These are phyloP conservation scores for Hypolimnas misippus DNA, from an alignment of 2,888 invertebrate genomes.

Conservation along the genomic window DNA sequence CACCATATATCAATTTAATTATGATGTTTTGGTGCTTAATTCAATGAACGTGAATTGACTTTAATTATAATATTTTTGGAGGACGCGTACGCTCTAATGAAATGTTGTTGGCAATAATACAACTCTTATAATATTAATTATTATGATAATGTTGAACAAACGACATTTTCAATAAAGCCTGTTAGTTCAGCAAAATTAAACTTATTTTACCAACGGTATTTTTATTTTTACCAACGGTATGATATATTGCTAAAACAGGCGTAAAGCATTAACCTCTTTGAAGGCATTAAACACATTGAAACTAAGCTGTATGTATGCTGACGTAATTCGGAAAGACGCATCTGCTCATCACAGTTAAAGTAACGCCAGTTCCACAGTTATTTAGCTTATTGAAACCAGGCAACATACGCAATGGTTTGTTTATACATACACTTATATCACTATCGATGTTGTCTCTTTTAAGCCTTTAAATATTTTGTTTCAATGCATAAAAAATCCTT, in stretches of 20 bases:
- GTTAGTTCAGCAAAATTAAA: neutral
- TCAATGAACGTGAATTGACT: neutral
- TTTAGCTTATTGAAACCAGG: constrained; percentile 7
- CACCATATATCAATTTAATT: neutral
- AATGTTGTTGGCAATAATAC: neutral
- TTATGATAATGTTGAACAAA: too few relatives aligned
- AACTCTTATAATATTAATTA: too few relatives aligned
- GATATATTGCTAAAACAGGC: neutral
- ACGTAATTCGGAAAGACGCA: constrained; percentile 14
- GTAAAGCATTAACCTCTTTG: constrained; percentile 12
- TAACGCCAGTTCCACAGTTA: neutral
- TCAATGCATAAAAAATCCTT: too few relatives aligned
- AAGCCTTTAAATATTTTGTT: too few relatives aligned
- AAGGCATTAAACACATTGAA: constrained; percentile 7
- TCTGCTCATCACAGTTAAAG: neutral
- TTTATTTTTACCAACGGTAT: neutral
- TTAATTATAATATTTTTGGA: neutral
- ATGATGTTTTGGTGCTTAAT: neutral
- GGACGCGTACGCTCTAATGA: neutral
- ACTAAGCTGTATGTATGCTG: constrained; percentile 14
- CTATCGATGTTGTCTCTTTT: neutral
- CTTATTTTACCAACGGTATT: too few relatives aligned
- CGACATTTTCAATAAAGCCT: neutral
- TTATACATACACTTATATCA: neutral
- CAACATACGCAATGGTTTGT: neutral